Evolutionary conservation across 2,888 invertebrate species (phyloP).

Genomic region (Trypoxylon attenuatum): DNA sequence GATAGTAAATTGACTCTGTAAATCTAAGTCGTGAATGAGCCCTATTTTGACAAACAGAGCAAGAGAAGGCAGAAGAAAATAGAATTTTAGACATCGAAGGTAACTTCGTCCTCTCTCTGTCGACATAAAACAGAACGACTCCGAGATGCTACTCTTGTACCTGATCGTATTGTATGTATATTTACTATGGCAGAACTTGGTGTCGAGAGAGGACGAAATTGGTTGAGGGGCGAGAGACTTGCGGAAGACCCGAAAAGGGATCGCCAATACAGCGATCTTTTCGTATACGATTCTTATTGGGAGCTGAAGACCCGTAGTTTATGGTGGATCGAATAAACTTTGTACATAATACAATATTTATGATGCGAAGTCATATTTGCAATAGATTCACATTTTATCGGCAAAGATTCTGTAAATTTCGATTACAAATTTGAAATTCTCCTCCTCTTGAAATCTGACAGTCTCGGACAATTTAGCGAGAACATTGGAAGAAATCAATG

Average conservation of each 20-base stretch:
- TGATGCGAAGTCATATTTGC: neutral
- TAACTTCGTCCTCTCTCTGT: constrained; percentile 40
- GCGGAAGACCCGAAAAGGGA: neutral
- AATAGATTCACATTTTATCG: neutral
- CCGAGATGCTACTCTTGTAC: constrained; percentile 67
- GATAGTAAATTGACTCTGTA: too few relatives aligned
- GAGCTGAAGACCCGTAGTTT: constrained; percentile 24
- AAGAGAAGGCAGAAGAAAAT: constrained; percentile 6
- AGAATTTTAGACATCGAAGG: constrained; percentile 20
- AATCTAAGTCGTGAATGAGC: too few relatives aligned
- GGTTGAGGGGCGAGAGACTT: constrained; percentile 20
- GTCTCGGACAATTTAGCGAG: neutral
- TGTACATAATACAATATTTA: neutral
- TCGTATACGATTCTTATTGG: constrained; percentile 4
- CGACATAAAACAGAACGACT: constrained; percentile 40
- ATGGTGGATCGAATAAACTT: neutral
- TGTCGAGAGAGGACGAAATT: constrained; percentile 38
- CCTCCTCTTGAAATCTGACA: neutral
- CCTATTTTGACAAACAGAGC: constrained; percentile 3
- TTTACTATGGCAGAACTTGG: constrained; percentile 50
- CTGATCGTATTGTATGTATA: constrained; percentile 62
- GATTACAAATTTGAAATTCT: too few relatives aligned
- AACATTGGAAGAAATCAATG: neutral
- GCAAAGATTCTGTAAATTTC: too few relatives aligned
- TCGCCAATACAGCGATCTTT: neutral